Base-by-base conservation (phyloP, 2,113 vertebrate genomes). In the Stegastes partitus region DNA sequence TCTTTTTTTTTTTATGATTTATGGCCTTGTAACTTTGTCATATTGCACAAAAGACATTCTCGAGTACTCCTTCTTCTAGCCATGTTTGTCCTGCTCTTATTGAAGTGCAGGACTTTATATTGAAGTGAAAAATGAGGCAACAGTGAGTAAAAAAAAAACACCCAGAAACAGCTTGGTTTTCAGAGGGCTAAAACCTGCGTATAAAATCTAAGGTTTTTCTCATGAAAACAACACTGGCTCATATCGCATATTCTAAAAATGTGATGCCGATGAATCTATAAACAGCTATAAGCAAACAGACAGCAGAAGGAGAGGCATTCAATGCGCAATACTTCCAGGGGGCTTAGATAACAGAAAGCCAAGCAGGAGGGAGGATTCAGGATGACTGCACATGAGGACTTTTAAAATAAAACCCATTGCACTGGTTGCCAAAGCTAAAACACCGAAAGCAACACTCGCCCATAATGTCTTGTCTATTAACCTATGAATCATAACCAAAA, bases 391-490 rank as follows among this genome's bases (percentile, higher is more conserved):
- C 82, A 89, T 70, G 79, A 87, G 67, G 72, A 88, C 66, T 89
- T 82, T 90, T 87, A 80, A 81, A 88, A 89, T 83, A 85, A 83
- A 90, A 70, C 50, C 79, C 70, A 74, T 61, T 51, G 42, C 81
- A 69, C 83, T 79, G 71, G 81, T 91, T 86, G 77, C 82, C 89
- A 86, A 81, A 82, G 74, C 79, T 72, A 86, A 89, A 92, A 86
- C 82, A 90, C 84, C 76, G 39, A 86, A 83, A 92, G 87, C 88
- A 83, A 87, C 86, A 84, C 78, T 86, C 80, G 25, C 79, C 82
- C 81, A 83, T 85, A 91, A 92, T 85, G 83, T 85, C 85, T 89
- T 84, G 81, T 90, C 84, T 89, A 91, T 90, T 93, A 90, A 93
- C 87, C 85, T 83, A 92, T 91, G 91, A 94, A 92, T 93, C 92